Percentiles rank a stretch among this genome's conserved stretches.
These are phyloP conservation scores for Tragelaphus buxtoni DNA, from an alignment of 2,113 vertebrate genomes.

Conservation along the genomic window DNA sequence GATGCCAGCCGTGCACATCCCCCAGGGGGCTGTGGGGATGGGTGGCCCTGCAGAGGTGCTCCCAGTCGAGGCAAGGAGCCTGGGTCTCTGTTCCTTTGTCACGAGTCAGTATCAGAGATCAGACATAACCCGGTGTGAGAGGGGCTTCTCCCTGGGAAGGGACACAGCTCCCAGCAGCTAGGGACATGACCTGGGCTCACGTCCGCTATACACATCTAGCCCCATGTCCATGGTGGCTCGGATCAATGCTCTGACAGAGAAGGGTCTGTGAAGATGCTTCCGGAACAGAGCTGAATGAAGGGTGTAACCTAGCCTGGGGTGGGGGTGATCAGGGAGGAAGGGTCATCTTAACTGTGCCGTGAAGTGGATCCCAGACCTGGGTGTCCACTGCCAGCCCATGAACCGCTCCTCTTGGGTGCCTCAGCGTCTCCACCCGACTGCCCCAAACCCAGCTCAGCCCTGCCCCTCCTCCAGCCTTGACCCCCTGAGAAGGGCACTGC, in stretches of 20 bases:
- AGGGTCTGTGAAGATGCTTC: neutral
- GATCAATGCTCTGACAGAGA: neutral
- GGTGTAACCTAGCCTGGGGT: neutral
- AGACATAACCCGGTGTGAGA: neutral
- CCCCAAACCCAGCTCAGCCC: neutral
- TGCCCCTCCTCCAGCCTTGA: neutral
- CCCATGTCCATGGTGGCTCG: neutral
- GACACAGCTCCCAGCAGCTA: neutral
- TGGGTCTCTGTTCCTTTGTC: neutral
- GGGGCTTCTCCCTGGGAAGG: neutral
- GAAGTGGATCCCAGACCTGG: neutral
- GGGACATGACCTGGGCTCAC: neutral
- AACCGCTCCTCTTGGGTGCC: neutral
- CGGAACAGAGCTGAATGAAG: neutral
- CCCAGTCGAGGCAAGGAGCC: neutral
- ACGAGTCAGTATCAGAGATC: neutral
- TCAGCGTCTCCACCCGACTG: too few species aligned
- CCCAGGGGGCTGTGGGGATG: neutral
- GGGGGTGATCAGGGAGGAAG: neutral
- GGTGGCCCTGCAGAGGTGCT: neutral
- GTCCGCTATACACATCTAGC: fast-evolving
- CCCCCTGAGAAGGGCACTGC: neutral
- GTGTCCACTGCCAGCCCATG: neutral
- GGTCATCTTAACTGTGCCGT: neutral
- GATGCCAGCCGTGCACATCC: too few species aligned